Conservation (phyloP, 2,113 vertebrate genomes). For the Oncorhynchus gorbuscha region DNA sequence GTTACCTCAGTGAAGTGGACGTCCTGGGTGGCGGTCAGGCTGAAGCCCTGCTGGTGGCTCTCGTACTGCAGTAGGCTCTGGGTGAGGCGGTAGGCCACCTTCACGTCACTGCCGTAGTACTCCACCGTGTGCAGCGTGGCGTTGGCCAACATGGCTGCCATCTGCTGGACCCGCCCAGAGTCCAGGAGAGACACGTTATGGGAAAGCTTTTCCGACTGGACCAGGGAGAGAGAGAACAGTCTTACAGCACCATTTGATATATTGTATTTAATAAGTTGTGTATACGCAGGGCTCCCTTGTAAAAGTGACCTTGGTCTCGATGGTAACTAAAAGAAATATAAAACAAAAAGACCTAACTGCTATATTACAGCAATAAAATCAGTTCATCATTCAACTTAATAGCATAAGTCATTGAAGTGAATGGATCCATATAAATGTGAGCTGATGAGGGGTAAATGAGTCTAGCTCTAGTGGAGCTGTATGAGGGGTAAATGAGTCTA, state of each 20-base stretch:
- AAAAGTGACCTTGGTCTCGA: no score
- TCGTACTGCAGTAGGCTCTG: slow-evolving; percentile 83
- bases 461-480: no score
- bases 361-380: not conserved
- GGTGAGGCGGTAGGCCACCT: slow-evolving; percentile 83
- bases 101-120: slow-evolving; percentile 89
- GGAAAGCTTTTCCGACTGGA: slow-evolving; percentile 79
- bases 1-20: slow-evolving; percentile 92
- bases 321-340: no score
- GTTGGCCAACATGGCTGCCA: slow-evolving; percentile 80
- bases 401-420: not conserved
- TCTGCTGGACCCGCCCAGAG: slow-evolving; percentile 72
- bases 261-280: not conserved
- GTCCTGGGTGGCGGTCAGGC: slow-evolving; percentile 89
- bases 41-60: slow-evolving; percentile 86
- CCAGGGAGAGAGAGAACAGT: not conserved
- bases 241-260: not conserved
- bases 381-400: not conserved
- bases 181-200: slow-evolving; percentile 79
- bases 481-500: no score
- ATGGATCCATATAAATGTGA: not conserved
- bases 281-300: not conserved
- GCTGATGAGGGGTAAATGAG: no score
- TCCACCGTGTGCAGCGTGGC: slow-evolving; percentile 75
- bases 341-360: no score